Conservation (phyloP, 1,140 invertebrate species). For the Elysia chlorotica region DNA sequence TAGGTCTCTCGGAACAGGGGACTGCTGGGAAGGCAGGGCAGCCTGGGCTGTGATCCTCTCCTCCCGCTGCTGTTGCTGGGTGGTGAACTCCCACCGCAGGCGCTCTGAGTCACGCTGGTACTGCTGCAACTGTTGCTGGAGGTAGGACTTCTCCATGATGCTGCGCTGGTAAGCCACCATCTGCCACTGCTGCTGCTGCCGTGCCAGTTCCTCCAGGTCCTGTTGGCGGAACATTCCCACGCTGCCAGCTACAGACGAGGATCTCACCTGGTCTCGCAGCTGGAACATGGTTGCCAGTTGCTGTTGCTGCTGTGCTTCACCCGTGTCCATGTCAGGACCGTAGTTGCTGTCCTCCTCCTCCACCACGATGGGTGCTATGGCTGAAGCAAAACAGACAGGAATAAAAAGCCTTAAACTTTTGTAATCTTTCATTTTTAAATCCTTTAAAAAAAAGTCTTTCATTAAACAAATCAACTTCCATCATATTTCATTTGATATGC, state of each 20-base stretch:
- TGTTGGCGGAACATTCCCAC: slow-evolving; percentile 20
- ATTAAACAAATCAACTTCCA: too few relatives aligned
- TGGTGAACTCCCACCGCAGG: slow-evolving; percentile 16
- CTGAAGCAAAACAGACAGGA: not conserved
- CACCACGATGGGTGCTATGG: slow-evolving; percentile 15
- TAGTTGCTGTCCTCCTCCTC: slow-evolving; percentile 19
- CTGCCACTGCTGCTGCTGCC: slow-evolving; percentile 22
- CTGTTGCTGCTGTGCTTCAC: slow-evolving; percentile 18
- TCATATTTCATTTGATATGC: too few relatives aligned
- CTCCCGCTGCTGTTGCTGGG: slow-evolving; percentile 14
- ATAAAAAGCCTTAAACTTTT: too few relatives aligned
- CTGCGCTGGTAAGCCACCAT: slow-evolving; percentile 24
- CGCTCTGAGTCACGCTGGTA: slow-evolving; percentile 22
- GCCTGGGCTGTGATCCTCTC: too few relatives aligned
- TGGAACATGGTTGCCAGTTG: slow-evolving; percentile 21
- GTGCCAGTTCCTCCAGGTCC: slow-evolving; percentile 20
- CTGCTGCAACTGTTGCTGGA: slow-evolving; percentile 24
- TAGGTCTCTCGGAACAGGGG: slow-evolving; percentile 18
- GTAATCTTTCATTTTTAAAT: too few relatives aligned
- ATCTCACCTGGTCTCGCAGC: slow-evolving; percentile 22
- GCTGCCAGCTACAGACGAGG: too few relatives aligned
- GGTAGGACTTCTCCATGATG: slow-evolving; percentile 24
- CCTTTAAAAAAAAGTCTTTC: too few relatives aligned
- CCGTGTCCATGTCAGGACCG: slow-evolving; percentile 4
- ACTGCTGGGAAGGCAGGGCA: too few relatives aligned